Base-by-base conservation (phyloP, 2,113 vertebrate genomes). In the Protobothrops flavoviridis region DNA sequence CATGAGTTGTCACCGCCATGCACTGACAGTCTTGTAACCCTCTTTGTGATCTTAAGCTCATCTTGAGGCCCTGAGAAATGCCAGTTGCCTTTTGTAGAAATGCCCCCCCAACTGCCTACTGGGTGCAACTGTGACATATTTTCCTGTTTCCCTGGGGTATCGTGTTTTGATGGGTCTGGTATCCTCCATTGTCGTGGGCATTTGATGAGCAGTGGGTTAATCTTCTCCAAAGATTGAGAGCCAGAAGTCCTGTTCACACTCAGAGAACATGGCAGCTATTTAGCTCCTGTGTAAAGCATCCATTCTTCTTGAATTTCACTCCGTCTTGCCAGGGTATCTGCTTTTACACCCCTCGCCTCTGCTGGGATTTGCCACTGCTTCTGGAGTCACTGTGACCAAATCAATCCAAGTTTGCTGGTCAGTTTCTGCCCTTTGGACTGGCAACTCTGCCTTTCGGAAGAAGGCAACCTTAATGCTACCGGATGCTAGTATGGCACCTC, bases 401-500 rank as follows among this genome's bases (percentile, higher is more conserved):
- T 97, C 98, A 98, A 98, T 97, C 88, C 92, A 95, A 95, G 89
- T 97, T 55, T 97, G 97, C 96, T 93, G 97, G 91, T 81, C 96
- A 96, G 96, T 92, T 95, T 87, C 94, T 95, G 1, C 48, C 94
- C 10, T 39, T 92, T 7, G 61, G 11, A 93, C 89, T 0, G 24
- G 61, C 92, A 23, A 0, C 85, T 93, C n/a, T 0, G 26, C 2
- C 3, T 23, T 9, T 24, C 53, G 93, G 3, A 0, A 29, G 9
- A 85, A 45, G 85, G 39, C 85, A 89, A 15, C 86, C 2, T 1
- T n/a, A 11, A 9, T 23, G 85, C 91, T 85, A 33, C 59, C 6
- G 90, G 50, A 50, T 6, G 89, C 89, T 0, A 29, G 96, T 93
- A 99, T 99, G 99, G 98, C 98, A 0, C 98, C 98, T 0, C 97